Conservation (phyloP, 2,888 invertebrate species). For the Ochropleura plecta region DNA sequence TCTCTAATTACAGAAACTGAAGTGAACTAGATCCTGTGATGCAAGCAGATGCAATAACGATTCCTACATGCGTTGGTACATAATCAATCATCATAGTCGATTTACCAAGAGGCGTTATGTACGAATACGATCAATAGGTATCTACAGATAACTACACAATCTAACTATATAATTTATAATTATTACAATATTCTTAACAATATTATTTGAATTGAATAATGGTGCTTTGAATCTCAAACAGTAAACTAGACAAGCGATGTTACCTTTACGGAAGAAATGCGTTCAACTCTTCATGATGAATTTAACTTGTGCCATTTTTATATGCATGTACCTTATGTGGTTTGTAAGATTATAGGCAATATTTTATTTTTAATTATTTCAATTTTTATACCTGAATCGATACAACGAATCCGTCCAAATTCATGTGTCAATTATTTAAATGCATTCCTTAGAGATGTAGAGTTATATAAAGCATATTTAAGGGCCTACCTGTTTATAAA, state of each 20-base stretch:
- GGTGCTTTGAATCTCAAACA: conserved; percentile 70
- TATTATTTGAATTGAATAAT: conserved; percentile 49
- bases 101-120: conserved; percentile 45
- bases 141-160: conserved; percentile 31
- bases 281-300: conserved; percentile 72
- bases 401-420: conserved; percentile 86
- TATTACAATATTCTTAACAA: conserved; percentile 34
- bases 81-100: conserved; percentile 28
- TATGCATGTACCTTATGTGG: conserved; percentile 77
- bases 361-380: conserved; percentile 60
- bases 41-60: conserved; percentile 53
- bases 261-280: conserved; percentile 72
- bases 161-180: conserved; percentile 33
- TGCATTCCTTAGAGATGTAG: conserved; percentile 40
- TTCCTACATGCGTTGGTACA: conserved; percentile 48
- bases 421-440: conserved; percentile 64
- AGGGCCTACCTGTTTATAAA: conserved; percentile 41
- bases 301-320: conserved; percentile 84
- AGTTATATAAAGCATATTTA: conserved; percentile 38
- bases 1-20: conserved; percentile 38
- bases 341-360: conserved; percentile 70
- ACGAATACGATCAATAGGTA: conserved; percentile 32
- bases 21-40: conserved; percentile 47
- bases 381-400: conserved; percentile 67
- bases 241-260: conserved; percentile 64